Base-by-base conservation (phyloP, 2,113 vertebrate genomes). In the Brachyistius frenatus region DNA sequence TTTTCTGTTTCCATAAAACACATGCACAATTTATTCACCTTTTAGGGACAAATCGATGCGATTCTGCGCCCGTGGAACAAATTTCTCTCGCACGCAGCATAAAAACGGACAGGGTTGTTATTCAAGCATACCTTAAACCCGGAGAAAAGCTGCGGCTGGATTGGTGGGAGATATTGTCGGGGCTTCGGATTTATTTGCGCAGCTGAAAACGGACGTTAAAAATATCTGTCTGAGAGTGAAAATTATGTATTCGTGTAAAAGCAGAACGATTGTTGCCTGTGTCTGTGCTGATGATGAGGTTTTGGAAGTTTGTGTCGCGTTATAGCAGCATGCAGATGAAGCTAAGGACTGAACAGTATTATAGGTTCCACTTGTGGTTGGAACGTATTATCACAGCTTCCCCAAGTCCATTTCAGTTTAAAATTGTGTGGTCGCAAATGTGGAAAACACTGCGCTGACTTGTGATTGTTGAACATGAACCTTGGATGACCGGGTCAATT, bases 1-100 rank as follows among this genome's bases (percentile, higher is more conserved):
- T 91, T 88, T 93, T 91, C 82, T 79, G 78, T 88, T 87, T 84
- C 87, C 85, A 86, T 91, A 91, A 92, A 92, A 80, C 56, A 77
- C 82, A 84, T 57, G 56, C 67, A 76, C 81, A 83, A 84, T 93
- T 90, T 85, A 91, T 88, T 92, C 82, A 90, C 83, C 67, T 81
- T 86, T 90, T 75, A 86, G 58, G 76, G 69, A 53, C 53, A 66
- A 81, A 90, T 92, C 91, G 65, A 92, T 92, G 85, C 16, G 58
- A 64, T 72, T 79, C 62, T 66, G 8, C 73, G 75, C 62, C 56
- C 68, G 73, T 57, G 57, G 32, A 83, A 35, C 66, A 76, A 9
- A 67, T 64, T 72, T 73, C 49, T 86, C 64, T 73, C 71, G 41
- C 60, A 65, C 57, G 56, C 49, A 67, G 63, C 62, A 66, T 80